Evolutionary conservation across 2,888 invertebrate genomes (phyloP), one percentile per base, ranked within the genome.

Genomic region (Eueremaeus valkanovi): DNA sequence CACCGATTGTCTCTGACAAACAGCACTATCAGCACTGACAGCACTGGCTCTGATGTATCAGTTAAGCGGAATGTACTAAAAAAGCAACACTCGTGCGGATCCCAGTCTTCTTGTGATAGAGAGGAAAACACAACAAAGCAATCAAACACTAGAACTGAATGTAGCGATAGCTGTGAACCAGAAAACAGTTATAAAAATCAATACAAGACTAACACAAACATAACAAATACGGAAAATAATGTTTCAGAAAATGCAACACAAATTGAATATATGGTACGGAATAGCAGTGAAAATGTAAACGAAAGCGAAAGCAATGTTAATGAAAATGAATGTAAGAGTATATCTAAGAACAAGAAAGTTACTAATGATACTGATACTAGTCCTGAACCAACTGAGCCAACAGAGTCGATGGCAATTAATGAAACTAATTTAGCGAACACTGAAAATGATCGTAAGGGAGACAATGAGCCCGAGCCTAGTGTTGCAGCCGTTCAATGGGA

Each of bases 401-500:
- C n/a, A 29, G 29, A 58, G 58, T 3, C 16, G 8, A 58, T n/a
- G 31, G 58, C 29, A 58, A 16, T 29, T 31, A 66, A 66, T 66
- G 36, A 66, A 66, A 66, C 66, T 21, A 66, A 66, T 66, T 66
- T 40, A 21, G 33, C n/a, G 3, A 36, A 29, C 58, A 58, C 8
- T 58, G 16, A 31, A 58, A 66, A 36, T 40, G 66, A 36, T 33
- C 21, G n/a, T 11, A 66, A 66, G 9, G 66, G 29, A 31, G 31
- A 31, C 58, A 58, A 58, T 75, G 77, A 33, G 21, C 13, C 73
- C n/a, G 36, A 66, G 33, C 6, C 66, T 66, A 16, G 9, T 66
- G 66, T 21, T 18, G 73, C 76, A 29, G 75, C 77, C 9, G 79
- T 79, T n/a, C 77, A 79, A 68, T 79, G 79, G 79, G 79, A 79